phyloP scores from a whole-genome alignment of 2,888 invertebrate genomes.

The Volucella inflata region DNA sequence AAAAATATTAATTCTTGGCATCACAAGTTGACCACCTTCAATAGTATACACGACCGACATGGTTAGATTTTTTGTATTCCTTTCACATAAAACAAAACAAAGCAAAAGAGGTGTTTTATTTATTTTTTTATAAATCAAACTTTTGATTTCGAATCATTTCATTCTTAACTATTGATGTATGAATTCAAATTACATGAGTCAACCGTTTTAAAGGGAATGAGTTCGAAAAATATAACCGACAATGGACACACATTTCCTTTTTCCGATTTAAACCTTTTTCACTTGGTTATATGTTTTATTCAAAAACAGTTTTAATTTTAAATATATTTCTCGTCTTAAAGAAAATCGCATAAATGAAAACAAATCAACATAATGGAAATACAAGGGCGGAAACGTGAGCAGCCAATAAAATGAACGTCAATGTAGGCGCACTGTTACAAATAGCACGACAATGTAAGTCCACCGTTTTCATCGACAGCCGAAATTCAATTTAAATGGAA shows the following conservation, averaged over 20 bases:
- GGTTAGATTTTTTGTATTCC: slow-evolving; percentile 69
- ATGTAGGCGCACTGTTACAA: slow-evolving; percentile 6
- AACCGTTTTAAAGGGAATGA: slow-evolving; percentile 29
- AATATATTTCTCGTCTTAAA: background rate
- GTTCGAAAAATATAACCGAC: slow-evolving; percentile 51
- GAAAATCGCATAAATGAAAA: background rate
- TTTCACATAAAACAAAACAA: background rate
- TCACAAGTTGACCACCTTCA: slow-evolving; percentile 72
- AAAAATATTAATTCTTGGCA: slow-evolving; percentile 81
- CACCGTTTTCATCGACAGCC: slow-evolving; percentile 61
- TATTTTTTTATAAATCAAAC: background rate
- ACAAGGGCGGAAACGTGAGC: background rate
- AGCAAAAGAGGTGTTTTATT: background rate
- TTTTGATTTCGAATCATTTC: slow-evolving; percentile 32
- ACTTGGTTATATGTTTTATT: background rate
- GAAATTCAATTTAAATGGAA: slow-evolving; percentile 59
- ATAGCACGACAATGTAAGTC: slow-evolving; percentile 12
- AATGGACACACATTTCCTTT: slow-evolving; percentile 32
- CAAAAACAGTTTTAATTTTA: background rate
- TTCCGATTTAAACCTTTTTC: slow-evolving; percentile 7
- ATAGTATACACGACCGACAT: slow-evolving; percentile 82
- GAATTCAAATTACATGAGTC: background rate
- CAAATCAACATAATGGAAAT: background rate
- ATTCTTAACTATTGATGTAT: slow-evolving; percentile 18
- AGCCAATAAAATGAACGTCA: background rate